Evolutionary conservation across 1,140 invertebrate genomes (phyloP).

Genomic region (Zelostemma sp.): DNA sequence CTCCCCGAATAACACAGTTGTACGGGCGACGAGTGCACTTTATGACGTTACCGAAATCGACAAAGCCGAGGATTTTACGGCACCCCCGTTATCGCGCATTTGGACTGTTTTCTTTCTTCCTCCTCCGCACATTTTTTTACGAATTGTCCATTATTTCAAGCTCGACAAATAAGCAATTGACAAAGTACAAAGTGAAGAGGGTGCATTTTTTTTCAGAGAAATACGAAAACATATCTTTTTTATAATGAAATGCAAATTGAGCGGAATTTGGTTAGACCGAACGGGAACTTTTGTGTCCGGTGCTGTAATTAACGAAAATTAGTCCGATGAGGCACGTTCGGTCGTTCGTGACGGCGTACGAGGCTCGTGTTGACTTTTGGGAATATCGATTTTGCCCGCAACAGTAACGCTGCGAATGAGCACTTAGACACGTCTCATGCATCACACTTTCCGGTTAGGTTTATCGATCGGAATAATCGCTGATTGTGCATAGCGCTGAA

Average conservation of each 20-base stretch:
- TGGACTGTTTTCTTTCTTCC: too few species aligned
- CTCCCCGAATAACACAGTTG: constrained; percentile 5
- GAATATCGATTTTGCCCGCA: constrained; percentile 1
- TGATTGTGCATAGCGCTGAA: neutral
- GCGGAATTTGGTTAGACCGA: too few species aligned
- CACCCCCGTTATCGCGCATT: too few species aligned
- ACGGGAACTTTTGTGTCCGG: too few species aligned
- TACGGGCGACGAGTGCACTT: neutral
- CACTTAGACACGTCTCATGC: constrained; percentile 9
- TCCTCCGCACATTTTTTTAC: too few species aligned
- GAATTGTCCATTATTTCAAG: too few species aligned
- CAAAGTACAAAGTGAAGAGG: too few species aligned
- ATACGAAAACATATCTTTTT: too few species aligned
- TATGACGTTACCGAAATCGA: neutral
- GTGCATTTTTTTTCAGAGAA: too few species aligned
- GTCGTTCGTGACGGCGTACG: neutral
- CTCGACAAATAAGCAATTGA: too few species aligned
- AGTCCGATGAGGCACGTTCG: neutral
- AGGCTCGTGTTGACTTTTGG: constrained; percentile 1
- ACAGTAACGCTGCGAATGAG: neutral
- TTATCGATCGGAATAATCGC: constrained; percentile 12
- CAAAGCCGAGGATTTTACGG: neutral
- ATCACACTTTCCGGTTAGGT: constrained; percentile 8
- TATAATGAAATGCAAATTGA: too few species aligned
- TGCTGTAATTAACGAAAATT: too few species aligned